Evolutionary conservation across 2,113 vertebrate genomes (phyloP).

Genomic region (Kobus ellipsiprymnus): DNA sequence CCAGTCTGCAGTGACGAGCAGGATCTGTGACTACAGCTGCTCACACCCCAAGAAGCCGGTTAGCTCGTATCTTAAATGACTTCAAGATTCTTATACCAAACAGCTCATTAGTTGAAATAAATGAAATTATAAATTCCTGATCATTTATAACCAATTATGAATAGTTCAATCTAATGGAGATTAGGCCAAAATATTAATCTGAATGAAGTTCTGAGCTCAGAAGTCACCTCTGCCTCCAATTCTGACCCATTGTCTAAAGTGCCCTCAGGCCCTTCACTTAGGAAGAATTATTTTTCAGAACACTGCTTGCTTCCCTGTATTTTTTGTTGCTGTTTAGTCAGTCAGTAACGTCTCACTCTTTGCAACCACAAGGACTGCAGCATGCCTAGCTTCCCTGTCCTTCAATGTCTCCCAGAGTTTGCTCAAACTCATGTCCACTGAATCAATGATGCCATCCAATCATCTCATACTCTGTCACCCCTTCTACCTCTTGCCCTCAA

Average conservation of each 20-base stretch:
- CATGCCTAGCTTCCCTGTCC: background rate
- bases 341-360: background rate
- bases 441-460: background rate
- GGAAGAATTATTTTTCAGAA: background rate
- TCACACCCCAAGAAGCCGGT: background rate
- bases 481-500: background rate
- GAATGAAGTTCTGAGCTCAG: background rate
- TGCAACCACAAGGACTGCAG: background rate
- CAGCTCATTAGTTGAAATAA: background rate
- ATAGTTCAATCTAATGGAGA: background rate
- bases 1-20: background rate
- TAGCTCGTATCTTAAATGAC: background rate
- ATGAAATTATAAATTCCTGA: background rate
- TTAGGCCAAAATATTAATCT: background rate
- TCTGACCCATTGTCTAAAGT: background rate
- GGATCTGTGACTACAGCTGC: background rate
- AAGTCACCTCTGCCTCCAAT: background rate
- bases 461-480: background rate
- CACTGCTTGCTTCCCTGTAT: background rate
- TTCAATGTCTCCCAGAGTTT: background rate
- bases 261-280: background rate
- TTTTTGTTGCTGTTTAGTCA: background rate
- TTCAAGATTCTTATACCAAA: background rate
- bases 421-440: background rate
- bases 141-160: background rate